Evolutionary conservation across 2,888 invertebrate genomes (phyloP), one percentile per base, ranked within the genome.

Genomic region (Meloe dianella): DNA sequence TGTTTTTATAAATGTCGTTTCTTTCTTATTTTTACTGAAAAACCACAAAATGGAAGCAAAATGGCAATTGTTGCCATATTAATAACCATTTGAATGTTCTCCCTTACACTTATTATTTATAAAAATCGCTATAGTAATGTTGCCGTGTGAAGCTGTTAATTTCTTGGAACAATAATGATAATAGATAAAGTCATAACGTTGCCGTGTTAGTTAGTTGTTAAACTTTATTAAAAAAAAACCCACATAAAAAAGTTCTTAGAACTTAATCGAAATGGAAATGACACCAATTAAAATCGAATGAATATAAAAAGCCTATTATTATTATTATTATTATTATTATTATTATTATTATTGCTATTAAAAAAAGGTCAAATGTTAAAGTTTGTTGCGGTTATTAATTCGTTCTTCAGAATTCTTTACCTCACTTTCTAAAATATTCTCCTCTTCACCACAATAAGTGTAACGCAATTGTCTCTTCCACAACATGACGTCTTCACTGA

Each of bases 381-480:
- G 10, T 2, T 32, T 32, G 32, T 32, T 32, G 7, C 32, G 32
- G 7, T 10, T n/a, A n/a, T n/a, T n/a, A n/a, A n/a, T n/a, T n/a
- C n/a, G n/a, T n/a, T n/a, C n/a, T n/a, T n/a, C n/a, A n/a, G n/a
- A n/a, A n/a, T n/a, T n/a, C n/a, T 30, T 66, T 77, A 80, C 80
- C 80, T 80, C 77, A 66, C 68, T 74, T 62, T 87, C 87, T 67
- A 76, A 54, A 20, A 76, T 66, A 64, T 87, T 86, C 63, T 88
- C 87, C 61, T 88, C 87, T 62, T 88, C 88, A 63, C 86, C 86
- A 75, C 85, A 86, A 73, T 80, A 86, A 2, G 86, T 85, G 71
- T 86, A 85, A 73, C 84, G 73, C 27, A 88, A 83, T 60, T 84
- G 75, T 70, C 85, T 85, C 81, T 86, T 86, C 88, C 88, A 88